These are phyloP conservation scores for Zosterops japonicus DNA, from an alignment of 2,113 vertebrate species.

Conservation along the genomic window DNA sequence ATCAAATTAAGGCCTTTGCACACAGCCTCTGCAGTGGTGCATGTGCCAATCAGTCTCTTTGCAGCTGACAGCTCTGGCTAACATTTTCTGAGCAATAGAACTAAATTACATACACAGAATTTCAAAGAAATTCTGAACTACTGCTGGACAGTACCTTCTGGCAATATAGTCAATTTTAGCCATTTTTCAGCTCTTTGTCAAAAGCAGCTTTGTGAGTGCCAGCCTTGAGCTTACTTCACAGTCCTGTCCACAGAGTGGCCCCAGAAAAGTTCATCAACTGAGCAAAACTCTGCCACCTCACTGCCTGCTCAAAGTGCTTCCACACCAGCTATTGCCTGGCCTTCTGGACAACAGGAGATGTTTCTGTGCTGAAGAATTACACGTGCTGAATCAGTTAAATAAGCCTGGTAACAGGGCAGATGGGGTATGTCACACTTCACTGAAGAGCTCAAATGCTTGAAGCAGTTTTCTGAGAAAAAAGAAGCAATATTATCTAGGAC, in stretches of 20 bases:
- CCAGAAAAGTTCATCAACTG: neutral
- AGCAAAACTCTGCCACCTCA: neutral
- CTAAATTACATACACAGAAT: neutral
- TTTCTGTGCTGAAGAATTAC: neutral
- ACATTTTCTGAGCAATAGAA: neutral
- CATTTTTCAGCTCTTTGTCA: neutral
- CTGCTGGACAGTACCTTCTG: neutral
- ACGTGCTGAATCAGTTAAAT: neutral
- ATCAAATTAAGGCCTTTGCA: neutral
- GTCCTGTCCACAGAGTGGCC: neutral
- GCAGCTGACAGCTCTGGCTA: neutral
- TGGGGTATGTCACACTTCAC: neutral
- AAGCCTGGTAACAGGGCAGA: neutral
- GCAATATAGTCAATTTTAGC: neutral
- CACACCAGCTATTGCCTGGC: neutral
- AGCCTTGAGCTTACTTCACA: neutral
- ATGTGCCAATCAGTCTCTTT: neutral
- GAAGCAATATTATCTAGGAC: neutral
- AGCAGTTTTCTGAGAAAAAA: neutral
- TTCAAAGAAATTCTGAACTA: neutral
- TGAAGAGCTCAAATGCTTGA: neutral
- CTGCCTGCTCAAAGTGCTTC: neutral
- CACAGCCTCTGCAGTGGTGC: neutral
- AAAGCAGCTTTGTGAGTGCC: neutral
- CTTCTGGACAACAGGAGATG: neutral